phyloP scores from a whole-genome alignment of 2,113 vertebrate species.

The Chamaetylas fuelleborni region DNA sequence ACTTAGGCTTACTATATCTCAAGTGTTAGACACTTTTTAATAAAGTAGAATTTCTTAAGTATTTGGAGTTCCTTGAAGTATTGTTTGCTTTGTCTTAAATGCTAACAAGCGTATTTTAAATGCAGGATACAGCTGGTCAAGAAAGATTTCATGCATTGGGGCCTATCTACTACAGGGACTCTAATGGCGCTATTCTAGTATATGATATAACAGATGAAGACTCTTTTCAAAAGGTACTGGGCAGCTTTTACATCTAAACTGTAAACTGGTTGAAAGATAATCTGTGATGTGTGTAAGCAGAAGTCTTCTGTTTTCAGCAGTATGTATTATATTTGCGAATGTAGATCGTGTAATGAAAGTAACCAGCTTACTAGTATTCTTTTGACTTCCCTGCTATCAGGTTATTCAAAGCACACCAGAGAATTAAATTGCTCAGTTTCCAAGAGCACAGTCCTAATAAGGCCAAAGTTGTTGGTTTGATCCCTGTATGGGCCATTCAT shows the following conservation, averaged over 20 bases:
- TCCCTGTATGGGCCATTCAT: background rate
- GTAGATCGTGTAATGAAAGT: background rate
- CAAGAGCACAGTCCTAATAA: background rate
- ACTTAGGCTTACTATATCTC: background rate
- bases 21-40: background rate
- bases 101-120: constrained; percentile 17
- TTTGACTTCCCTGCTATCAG: background rate
- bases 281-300: background rate
- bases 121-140: constrained; percentile 96
- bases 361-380: background rate
- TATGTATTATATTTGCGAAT: background rate
- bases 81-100: background rate
- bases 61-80: background rate
- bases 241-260: background rate
- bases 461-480: background rate
- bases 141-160: constrained; percentile 96
- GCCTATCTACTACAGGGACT: constrained; percentile 99
- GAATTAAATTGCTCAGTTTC: background rate
- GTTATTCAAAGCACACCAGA: background rate
- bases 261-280: background rate
- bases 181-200: constrained; percentile 95
- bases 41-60: background rate
- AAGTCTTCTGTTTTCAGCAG: background rate
- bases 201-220: constrained; percentile 99
- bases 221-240: constrained; percentile 94